Evolutionary conservation across 2,888 invertebrate species (phyloP).

Genomic region (Sphaerophoria rueppellii): DNA sequence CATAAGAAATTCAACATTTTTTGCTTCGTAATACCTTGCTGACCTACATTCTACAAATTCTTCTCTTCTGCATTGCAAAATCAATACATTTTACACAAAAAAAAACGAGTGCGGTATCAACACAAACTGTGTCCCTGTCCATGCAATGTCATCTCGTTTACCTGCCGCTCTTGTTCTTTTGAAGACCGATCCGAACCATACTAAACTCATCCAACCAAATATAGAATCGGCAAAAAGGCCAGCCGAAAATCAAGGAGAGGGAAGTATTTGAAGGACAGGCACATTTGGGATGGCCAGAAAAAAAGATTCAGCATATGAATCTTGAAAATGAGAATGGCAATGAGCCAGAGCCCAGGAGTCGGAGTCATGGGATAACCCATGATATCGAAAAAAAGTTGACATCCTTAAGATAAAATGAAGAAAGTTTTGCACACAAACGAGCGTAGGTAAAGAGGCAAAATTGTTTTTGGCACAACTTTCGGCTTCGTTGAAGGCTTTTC

Average conservation of each 20-base stretch:
- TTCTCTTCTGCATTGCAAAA: conserved; percentile 47
- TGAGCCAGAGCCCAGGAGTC: conserved; percentile 42
- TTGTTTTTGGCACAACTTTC: conserved; percentile 50
- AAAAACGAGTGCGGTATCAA: conserved; percentile 9
- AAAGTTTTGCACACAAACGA: conserved; percentile 29
- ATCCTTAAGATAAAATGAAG: conserved; percentile 38
- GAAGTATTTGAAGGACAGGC: background rate
- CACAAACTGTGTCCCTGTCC: conserved; percentile 47
- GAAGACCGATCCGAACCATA: conserved; percentile 31
- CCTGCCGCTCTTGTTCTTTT: conserved; percentile 38
- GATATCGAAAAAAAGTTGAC: background rate
- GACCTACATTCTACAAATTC: conserved; percentile 42
- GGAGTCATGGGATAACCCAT: background rate
- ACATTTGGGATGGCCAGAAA: too few species aligned
- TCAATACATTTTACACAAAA: conserved; percentile 56
- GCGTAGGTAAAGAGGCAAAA: conserved; percentile 10
- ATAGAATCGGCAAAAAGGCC: conserved; percentile 34
- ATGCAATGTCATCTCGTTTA: conserved; percentile 62
- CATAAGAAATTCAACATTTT: conserved; percentile 50
- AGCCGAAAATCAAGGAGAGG: conserved; percentile 40
- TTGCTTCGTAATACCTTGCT: conserved; percentile 37
- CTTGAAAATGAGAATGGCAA: conserved; percentile 60
- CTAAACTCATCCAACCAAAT: conserved; percentile 29
- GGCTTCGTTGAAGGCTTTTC: conserved; percentile 31
- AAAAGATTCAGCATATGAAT: conserved; percentile 40